Evolutionary conservation across 2,113 vertebrate species (phyloP).

Genomic region (Cariama cristata): DNA sequence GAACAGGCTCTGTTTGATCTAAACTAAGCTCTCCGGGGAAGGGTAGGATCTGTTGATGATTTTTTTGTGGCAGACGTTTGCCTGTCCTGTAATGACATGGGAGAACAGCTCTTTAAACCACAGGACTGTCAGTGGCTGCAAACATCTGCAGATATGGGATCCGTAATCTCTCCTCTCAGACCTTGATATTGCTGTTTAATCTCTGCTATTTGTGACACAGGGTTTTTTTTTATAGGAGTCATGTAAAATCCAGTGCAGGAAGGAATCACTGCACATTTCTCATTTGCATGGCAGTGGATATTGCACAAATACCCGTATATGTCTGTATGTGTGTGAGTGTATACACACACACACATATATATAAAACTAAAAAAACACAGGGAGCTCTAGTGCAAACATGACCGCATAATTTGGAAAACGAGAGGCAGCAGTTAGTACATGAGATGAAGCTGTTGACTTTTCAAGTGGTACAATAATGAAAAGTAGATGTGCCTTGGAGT

Average conservation of each 20-base stretch:
- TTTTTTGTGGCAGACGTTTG: neutral
- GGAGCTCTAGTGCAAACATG: neutral
- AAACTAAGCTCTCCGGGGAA: neutral
- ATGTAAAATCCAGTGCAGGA: neutral
- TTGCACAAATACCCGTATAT: neutral
- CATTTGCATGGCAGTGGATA: neutral
- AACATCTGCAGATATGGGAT: neutral
- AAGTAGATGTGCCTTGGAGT: rapidly evolving
- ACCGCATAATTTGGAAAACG: rapidly evolving
- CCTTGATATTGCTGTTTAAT: neutral
- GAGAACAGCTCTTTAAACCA: neutral
- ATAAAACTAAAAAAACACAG: neutral
- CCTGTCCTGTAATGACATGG: neutral
- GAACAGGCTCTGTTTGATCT: neutral
- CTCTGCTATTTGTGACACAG: neutral
- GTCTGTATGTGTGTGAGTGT: neutral
- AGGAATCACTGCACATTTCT: neutral
- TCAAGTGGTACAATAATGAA: neutral
- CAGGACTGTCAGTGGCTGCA: neutral
- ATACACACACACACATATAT: rapidly evolving
- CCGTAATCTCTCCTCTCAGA: constrained; percentile 15
- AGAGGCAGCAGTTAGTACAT: neutral
- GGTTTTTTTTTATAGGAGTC: neutral
- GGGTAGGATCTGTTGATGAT: neutral
- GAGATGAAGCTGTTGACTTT: neutral